Evolutionary conservation across 2,888 invertebrate genomes (phyloP), one percentile per base, ranked within the genome.

Genomic region (Patella caerulea): DNA sequence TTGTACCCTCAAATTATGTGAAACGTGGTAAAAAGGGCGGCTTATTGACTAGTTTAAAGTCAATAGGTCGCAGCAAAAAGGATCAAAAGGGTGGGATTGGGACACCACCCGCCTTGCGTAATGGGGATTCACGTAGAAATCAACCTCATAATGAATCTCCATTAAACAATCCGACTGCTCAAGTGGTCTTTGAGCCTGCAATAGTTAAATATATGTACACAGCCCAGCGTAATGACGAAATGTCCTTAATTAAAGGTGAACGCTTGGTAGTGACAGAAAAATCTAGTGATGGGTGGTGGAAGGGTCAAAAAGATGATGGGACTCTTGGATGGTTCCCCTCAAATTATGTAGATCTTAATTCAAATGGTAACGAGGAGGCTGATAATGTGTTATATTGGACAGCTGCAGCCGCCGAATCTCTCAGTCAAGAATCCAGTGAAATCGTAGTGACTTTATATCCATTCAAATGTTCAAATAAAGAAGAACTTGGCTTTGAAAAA

Each of bases 271-370:
- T 99, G 84, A 93, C 99, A 84, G 99, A 99, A 93, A 99, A 99
- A 93, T 98, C 98, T 88, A 98, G 98, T 86, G 99, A 99, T 92
- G 98, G 97, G 81, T 99, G 99, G 99, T 99, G 99, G 99, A 94
- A 98, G 89, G 99, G 99, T 74, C 89, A 92, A 56, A 90, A 90
- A 77, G 87, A 85, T 65, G 83, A 83, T 75, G 85, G 83, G 17
- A 92, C 93, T 74, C 94, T 94, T 45, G 96, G 96, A 29, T 98
- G 99, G 99, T 99, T 99, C 92, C 99, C 99, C 14, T 98, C 98
- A 75, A 99, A 99, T 93, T 99, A 99, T 93, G 98, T 98, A 52
- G 88, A 89, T 55, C 84, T 86, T 55, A 83, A 83, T 52, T 83
- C 81, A n/a, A 76, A 79, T 54, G 80, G 79, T 9, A 65, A 59